Conservation (phyloP, 2,797 vertebrate genomes). For the Diplodus sargus region DNA sequence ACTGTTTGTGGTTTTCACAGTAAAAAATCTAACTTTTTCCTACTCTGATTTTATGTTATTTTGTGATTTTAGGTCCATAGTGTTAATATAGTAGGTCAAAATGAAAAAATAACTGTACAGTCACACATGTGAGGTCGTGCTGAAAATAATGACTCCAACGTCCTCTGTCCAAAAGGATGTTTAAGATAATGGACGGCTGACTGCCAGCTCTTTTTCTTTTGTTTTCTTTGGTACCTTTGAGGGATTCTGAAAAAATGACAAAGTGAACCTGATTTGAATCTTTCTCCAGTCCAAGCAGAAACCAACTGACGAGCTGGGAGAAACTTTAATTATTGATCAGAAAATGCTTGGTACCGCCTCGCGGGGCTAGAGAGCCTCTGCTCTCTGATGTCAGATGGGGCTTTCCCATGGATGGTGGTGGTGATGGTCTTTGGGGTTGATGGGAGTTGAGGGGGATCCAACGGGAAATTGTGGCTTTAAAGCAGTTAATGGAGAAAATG, state of each 20-base stretch:
- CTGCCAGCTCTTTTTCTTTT: too few relatives aligned
- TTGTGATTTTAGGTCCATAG: too few relatives aligned
- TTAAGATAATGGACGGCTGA: background rate
- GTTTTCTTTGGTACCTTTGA: background rate
- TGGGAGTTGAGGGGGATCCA: background rate
- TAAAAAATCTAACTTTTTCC: too few relatives aligned
- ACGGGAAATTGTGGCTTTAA: background rate
- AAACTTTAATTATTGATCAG: conserved; percentile 40
- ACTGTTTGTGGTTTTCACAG: too few relatives aligned
- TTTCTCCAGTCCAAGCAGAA: background rate
- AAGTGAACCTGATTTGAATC: background rate
- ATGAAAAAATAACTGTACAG: too few relatives aligned
- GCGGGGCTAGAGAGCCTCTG: background rate
- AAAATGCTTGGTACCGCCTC: background rate
- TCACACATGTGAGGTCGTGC: too few relatives aligned
- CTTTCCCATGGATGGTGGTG: conserved; percentile 2
- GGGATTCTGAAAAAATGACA: background rate
- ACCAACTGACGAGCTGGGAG: background rate
- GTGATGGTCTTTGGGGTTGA: background rate
- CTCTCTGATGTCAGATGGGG: conserved; percentile 5
- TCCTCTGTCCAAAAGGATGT: too few relatives aligned
- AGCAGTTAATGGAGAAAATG: conserved; percentile 14
- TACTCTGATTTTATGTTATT: too few relatives aligned
- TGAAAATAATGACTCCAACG: too few relatives aligned
- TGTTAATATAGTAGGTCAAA: too few relatives aligned